These are phyloP conservation scores for Ceratotherium simum DNA, from an alignment of 2,113 vertebrate genomes.

Conservation along the genomic window DNA sequence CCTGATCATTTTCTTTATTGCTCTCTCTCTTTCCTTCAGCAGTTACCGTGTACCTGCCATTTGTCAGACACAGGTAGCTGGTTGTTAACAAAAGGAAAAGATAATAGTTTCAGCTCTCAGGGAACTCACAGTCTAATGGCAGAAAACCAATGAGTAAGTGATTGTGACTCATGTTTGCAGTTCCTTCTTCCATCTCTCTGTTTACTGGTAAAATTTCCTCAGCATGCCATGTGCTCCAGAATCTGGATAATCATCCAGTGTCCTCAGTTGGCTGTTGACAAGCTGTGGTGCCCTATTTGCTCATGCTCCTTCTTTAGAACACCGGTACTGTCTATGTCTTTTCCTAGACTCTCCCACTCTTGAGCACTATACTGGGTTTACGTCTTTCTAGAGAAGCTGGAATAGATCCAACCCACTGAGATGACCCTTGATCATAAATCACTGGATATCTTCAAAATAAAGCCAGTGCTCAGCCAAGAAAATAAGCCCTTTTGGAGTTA, in stretches of 20 bases:
- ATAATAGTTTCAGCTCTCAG: slow-evolving; percentile 4
- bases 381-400: background rate
- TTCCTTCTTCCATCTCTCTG: background rate
- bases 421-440: background rate
- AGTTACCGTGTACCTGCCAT: slow-evolving; percentile 15
- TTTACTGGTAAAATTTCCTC: background rate
- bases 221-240: background rate
- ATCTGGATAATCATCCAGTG: background rate
- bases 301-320: background rate
- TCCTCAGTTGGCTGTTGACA: background rate
- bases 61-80: background rate
- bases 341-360: background rate
- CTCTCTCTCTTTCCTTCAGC: background rate
- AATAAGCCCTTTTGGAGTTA: background rate
- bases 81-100: slow-evolving; percentile 15
- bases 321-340: background rate
- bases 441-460: background rate
- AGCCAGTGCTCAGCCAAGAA: background rate
- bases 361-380: background rate
- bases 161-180: background rate
- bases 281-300: background rate
- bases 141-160: background rate
- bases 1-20: background rate
- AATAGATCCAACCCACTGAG: background rate
- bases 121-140: background rate